Evolutionary conservation across 2,888 invertebrate genomes (phyloP), one percentile per base, ranked within the genome.

Genomic region (Gnatocerus cornutus): DNA sequence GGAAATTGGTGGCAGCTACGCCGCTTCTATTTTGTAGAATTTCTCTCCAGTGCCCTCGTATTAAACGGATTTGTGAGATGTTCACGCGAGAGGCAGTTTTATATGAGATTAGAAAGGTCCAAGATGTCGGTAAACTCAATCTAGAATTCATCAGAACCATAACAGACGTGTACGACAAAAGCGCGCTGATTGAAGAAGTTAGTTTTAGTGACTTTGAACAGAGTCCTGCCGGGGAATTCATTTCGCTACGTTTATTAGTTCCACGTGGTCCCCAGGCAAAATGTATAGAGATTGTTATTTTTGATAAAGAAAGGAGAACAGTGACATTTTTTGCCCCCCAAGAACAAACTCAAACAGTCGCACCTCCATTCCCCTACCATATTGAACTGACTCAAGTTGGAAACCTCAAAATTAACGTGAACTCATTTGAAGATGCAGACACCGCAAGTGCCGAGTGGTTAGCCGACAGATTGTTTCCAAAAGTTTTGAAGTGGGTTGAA

Each of bases 401-500:
- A 8, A 78, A 79, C 64, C 80, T 21, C 4, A 21, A 21, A 4
- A 21, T 21, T 21, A 21, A 21, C 4, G 75, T 86, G 52, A 78
- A 82, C 43, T 75, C 81, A 69, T 80, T 88, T 75, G 76, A 83
- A 56, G 81, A 88, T 71, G 85, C 84, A 46, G 85, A 86, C 73
- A 78, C 78, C 8, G 61, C 73, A 33, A 81, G 82, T 78, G 79
- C 83, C 5, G 75, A 81, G 39, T 92, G 91, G 92, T 84, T 92
- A 4, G 81, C 82, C 43, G 85, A 87, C 27, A 86, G 84, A 73
- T 83, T 92, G 37, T 85, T 91, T 72, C 86, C 87, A 9, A 90
- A 90, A 80, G 81, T 92, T 68, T 73, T 88, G 0, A 90, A 90
- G 79, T 92, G 92, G 92, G 86, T 88, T 77, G 77, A 87, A 79